A percentile compares a stretch with the other conserved stretches of the same genome.
Evolutionary conservation across 2,888 invertebrate genomes (phyloP).

Genomic region (Cryptosula pallasiana): DNA sequence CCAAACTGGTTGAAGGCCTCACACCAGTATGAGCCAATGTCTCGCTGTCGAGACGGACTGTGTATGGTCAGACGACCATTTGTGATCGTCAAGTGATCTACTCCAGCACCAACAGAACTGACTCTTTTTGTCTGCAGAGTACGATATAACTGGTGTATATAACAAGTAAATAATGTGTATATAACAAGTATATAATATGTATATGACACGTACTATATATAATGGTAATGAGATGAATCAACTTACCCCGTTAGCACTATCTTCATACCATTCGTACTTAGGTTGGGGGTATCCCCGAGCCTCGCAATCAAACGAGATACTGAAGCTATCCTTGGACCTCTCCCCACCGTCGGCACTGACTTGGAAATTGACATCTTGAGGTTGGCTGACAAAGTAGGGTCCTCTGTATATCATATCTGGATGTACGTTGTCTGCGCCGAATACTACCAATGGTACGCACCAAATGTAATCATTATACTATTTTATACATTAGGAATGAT

Average conservation of each 20-base stretch:
- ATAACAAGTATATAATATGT: too few relatives aligned
- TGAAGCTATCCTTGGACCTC: background rate
- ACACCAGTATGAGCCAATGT: constrained; percentile 10
- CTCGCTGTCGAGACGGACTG: constrained; percentile 59
- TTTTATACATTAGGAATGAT: too few relatives aligned
- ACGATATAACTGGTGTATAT: too few relatives aligned
- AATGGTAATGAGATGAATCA: too few relatives aligned
- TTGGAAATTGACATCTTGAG: constrained; percentile 76
- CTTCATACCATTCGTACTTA: constrained; percentile 78
- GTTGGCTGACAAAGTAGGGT: constrained; percentile 81
- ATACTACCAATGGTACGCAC: constrained; percentile 62
- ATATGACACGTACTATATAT: too few relatives aligned
- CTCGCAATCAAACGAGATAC: constrained; percentile 47
- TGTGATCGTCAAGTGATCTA: constrained; percentile 64
- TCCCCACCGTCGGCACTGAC: constrained; percentile 52
- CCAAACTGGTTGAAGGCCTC: constrained; percentile 17
- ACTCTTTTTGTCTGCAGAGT: background rate
- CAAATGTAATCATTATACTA: too few relatives aligned
- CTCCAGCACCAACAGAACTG: background rate
- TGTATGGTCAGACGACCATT: constrained; percentile 86
- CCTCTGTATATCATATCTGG: constrained; percentile 77
- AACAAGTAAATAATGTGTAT: too few relatives aligned
- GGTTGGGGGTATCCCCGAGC: constrained; percentile 77
- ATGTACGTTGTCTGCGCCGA: constrained; percentile 77
- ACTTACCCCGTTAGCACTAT: constrained; percentile 22